Evolutionary conservation across 2,888 invertebrate species (phyloP), one percentile per base, ranked within the genome.

Genomic region (Cylindroiulus punctatus): DNA sequence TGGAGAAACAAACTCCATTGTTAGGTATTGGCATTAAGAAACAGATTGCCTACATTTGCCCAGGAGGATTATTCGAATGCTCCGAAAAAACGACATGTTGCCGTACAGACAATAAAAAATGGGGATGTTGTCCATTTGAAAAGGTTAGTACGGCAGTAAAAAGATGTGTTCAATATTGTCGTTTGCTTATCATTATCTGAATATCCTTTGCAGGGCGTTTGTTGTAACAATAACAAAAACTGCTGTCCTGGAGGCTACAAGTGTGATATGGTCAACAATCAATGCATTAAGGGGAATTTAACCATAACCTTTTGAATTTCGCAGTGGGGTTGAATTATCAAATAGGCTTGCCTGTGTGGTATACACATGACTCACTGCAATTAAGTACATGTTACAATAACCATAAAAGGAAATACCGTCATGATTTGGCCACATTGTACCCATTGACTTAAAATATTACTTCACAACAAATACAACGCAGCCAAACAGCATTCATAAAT

Each of bases 161-260:
- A 82, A 1, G 22, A 82, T 4, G 17, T 32, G 81, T 2, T n/a
- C 12, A 32, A n/a, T 32, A 82, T 82, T 82, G 3, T 19, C n/a
- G 22, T 0, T 12, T n/a, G 32, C n/a, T 82, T 82, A 42, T 32
- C 32, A 32, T 12, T 40, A 30, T 82, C 7, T 30, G 0, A 0
- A 32, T 40, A 7, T 14, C 32, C 30, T 82, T 82, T 32, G n/a
- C 42, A 85, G 52, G 85, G 85, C 8, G 65, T 57, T 17, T 85
- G 85, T 32, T 85, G 85, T 30, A 32, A 40, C 14, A 40, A 85
- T 12, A 36, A 36, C 19, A 85, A 10, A 19, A 30, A 57, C 30
- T 85, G 85, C 22, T 85, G 85, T 65, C 85, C 85, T 19, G 10
- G 7, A 5, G 52, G 57, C 32, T 30, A 42, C 85, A 85, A 42